These are phyloP conservation scores for Leucoma salicis DNA, from an alignment of 2,888 invertebrate genomes.

Conservation along the genomic window DNA sequence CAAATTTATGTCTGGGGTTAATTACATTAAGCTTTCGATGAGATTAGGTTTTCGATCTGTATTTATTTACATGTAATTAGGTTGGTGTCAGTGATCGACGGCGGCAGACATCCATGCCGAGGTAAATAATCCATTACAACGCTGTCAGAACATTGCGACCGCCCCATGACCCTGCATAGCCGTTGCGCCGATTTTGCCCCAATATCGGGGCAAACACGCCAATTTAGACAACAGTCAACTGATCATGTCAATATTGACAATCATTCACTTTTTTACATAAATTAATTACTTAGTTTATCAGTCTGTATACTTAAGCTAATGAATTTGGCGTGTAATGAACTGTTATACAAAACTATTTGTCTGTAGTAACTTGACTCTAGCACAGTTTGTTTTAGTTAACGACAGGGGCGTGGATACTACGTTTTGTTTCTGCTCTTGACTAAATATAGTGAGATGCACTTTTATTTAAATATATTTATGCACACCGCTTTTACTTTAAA, in stretches of 20 bases:
- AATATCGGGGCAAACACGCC: slow-evolving; percentile 63
- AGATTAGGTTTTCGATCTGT: slow-evolving; percentile 47
- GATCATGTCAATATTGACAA: slow-evolving; percentile 51
- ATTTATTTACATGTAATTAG: slow-evolving; percentile 79
- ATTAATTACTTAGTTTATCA: slow-evolving; percentile 7
- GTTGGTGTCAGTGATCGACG: slow-evolving; percentile 72
- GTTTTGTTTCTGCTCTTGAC: not conserved
- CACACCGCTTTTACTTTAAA: no score
- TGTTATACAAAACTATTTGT: slow-evolving; percentile 12
- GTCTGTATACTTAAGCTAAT: slow-evolving; percentile 6
- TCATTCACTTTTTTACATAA: slow-evolving; percentile 49
- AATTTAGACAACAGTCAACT: slow-evolving; percentile 54
- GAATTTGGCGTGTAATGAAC: slow-evolving; percentile 19
- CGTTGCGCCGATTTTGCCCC: slow-evolving; percentile 48
- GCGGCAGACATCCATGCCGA: slow-evolving; percentile 58
- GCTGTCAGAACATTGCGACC: slow-evolving; percentile 53
- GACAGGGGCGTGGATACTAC: slow-evolving; percentile 5
- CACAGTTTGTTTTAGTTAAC: slow-evolving; percentile 11
- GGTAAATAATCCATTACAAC: slow-evolving; percentile 73
- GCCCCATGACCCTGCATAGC: slow-evolving; percentile 46
- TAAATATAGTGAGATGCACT: not conserved
- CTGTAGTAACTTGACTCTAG: slow-evolving; percentile 8
- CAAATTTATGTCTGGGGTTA: slow-evolving; percentile 29
- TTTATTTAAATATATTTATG: no score
- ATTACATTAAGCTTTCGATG: no score